Base-by-base conservation (phyloP, 2,888 invertebrate species). In the Parthenolecanium corni region DNA sequence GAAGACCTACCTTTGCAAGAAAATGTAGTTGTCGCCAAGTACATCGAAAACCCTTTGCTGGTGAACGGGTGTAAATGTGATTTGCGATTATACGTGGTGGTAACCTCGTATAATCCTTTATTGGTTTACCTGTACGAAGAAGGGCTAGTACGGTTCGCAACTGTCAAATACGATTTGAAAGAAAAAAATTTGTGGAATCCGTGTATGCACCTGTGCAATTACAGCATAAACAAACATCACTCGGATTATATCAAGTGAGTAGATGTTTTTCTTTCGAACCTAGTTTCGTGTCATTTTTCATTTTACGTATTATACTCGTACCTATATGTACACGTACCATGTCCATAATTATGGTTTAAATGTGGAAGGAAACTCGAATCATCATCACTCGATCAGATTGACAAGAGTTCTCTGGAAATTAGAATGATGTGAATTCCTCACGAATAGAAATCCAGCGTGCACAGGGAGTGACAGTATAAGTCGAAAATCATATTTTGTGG, bases 131-230 rank as follows among this genome's bases (percentile, higher is more conserved):
- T 98, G 66, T 97, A 94, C 73, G 92, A 97, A 71, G 95, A 98
- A 73, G 97, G 97, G 0, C 78, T 97, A 62, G 96, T 91, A 12
- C 77, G 96, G 64, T 88, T 97, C 76, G 96, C 97, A 0, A 92
- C 95, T 0, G 93, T 94, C 65, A 91, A 91, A 72, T 96, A 94
- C 74, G 88, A 94, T 71, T 81, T 88, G 70, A 88, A 86, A 69
- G 86, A 89, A 69, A 91, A 92, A 73, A 93, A 92, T 71, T 79
- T 97, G 14, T 94, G 91, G 85, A 93, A 91, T 75, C 91, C 89
- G 0, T 94, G 90, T 76, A 94, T 95, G 87, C 96, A 97, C 75
- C 80, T 97, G 16, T 97, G 96, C 72, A 97, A 97, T 76, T 97
- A 96, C 76, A 94, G 93, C 76, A 91, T 97, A 72, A 96, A 97